Percentiles rank a stretch among this genome's conserved stretches.
Conservation (phyloP, 2,113 vertebrate species). For the Heterotilapia buettikoferi region DNA sequence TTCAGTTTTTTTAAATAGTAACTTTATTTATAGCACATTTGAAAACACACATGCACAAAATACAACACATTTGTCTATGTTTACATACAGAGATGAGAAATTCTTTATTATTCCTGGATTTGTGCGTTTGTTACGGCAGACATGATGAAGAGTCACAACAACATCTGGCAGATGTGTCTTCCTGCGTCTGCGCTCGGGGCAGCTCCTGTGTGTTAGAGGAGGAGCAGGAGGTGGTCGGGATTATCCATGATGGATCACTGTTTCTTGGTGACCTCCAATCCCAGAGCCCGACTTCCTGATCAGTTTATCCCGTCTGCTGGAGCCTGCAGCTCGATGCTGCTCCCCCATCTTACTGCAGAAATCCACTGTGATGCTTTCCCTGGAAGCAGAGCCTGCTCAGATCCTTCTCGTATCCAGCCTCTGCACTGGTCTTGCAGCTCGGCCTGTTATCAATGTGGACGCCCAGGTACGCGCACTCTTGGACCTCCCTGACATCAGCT, state of each 20-base stretch:
- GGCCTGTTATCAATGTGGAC: neutral
- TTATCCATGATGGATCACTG: neutral
- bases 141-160: neutral
- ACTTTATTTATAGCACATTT: neutral
- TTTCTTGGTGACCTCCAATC: neutral
- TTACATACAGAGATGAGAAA: fast-evolving
- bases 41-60: neutral
- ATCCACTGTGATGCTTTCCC: neutral
- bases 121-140: neutral
- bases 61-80: neutral
- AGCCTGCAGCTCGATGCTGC: neutral
- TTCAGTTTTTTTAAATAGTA: neutral
- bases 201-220: neutral
- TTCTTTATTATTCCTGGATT: neutral
- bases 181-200: neutral
- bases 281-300: neutral
- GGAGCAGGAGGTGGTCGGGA: neutral
- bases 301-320: neutral
- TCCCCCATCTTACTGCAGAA: neutral
- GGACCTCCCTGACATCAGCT: neutral
- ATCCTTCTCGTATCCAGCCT: neutral
- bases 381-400: neutral
- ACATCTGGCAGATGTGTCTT: neutral
- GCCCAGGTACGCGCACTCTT: neutral
- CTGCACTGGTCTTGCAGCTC: fast-evolving